phyloP scores from a whole-genome alignment of 2,888 invertebrate genomes.

The Neoscelio sp. region DNA sequence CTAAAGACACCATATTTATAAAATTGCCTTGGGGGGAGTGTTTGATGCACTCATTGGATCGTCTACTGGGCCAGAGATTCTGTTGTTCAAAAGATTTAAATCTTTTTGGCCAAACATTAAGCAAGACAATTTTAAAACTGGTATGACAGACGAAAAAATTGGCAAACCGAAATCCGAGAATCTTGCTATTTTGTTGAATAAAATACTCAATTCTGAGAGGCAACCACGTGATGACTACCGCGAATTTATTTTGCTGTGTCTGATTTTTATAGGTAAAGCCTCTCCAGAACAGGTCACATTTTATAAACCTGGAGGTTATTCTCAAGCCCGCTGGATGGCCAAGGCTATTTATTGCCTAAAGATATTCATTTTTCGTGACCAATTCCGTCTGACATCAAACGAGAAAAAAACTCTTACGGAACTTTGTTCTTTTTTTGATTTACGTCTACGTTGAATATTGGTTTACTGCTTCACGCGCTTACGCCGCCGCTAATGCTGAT shows the following conservation, averaged over 20 bases:
- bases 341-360: too few species aligned
- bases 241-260: slow-evolving; percentile 66
- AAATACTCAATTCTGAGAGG: slow-evolving; percentile 20
- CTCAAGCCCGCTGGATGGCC: too few species aligned
- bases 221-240: slow-evolving; percentile 68
- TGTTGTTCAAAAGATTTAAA: slow-evolving; percentile 65
- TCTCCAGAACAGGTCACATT: slow-evolving; percentile 61
- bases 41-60: not conserved
- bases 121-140: slow-evolving; percentile 44
- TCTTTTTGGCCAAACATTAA: slow-evolving; percentile 51
- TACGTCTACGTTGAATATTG: too few species aligned
- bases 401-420: not conserved
- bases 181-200: slow-evolving; percentile 14
- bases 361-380: too few species aligned
- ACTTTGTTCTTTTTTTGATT: too few species aligned
- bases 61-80: not conserved
- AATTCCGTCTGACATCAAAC: not conserved
- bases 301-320: too few species aligned
- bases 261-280: slow-evolving; percentile 69
- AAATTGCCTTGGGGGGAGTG: not conserved
- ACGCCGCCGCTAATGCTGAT: not conserved
- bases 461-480: slow-evolving; percentile 12
- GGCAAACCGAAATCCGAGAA: slow-evolving; percentile 27
- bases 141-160: slow-evolving; percentile 22
- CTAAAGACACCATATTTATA: slow-evolving; percentile 11